Evolutionary conservation across 2,797 vertebrate species (phyloP).

Genomic region (Ammospiza maritima): DNA sequence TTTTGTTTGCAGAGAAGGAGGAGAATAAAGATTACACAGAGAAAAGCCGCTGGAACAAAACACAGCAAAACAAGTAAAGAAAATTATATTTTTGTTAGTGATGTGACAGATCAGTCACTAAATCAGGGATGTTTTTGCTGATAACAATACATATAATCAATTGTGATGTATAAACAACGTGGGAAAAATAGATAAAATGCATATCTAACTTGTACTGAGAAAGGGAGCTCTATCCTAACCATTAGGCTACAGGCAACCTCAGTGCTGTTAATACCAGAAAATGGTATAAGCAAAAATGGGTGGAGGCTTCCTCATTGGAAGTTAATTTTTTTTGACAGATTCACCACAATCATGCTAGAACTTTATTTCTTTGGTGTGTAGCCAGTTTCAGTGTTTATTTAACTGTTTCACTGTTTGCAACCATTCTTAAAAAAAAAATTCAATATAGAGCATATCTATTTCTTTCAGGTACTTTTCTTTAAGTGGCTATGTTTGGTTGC

Average conservation of each 20-base stretch:
- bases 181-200: background rate
- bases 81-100: background rate
- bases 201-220: background rate
- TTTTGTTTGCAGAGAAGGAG: background rate
- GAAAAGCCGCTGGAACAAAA: fast-evolving
- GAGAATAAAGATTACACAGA: background rate
- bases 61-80: background rate
- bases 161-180: background rate
- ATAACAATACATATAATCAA: background rate
- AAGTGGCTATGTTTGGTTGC: background rate
- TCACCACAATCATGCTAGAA: background rate
- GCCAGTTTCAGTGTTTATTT: background rate
- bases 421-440: background rate
- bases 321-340: background rate
- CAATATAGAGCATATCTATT: background rate
- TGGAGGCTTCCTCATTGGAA: background rate
- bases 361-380: background rate
- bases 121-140: background rate
- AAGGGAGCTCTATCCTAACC: background rate
- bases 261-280: background rate
- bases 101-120: background rate
- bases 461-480: background rate
- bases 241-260: background rate
- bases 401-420: background rate
- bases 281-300: background rate